Conservation (phyloP, 2,113 vertebrate genomes). For the Tyto alba region DNA sequence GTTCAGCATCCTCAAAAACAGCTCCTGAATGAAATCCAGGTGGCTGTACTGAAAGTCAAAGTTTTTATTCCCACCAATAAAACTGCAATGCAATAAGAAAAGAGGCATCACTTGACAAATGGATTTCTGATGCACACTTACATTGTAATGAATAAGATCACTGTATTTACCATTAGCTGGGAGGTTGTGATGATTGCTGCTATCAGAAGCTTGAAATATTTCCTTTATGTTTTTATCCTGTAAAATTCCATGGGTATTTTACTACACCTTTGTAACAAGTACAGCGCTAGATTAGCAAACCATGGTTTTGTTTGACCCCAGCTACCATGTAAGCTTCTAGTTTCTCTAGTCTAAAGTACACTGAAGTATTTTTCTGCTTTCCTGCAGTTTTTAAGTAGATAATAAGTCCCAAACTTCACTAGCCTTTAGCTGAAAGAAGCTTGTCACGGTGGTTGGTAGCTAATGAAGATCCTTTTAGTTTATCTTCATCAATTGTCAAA, state of each 20-base stretch:
- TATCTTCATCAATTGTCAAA: slow-evolving; percentile 99
- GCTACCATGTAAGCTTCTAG: slow-evolving; percentile 59
- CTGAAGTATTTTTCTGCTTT: slow-evolving; percentile 79
- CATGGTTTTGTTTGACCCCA: slow-evolving; percentile 40
- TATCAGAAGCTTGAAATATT: slow-evolving; percentile 38
- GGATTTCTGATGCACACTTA: not conserved
- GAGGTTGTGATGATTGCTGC: not conserved
- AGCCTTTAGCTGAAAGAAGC: slow-evolving; percentile 80
- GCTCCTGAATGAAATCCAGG: not conserved
- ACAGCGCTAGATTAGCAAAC: slow-evolving; percentile 55
- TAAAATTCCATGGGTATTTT: slow-evolving; percentile 14
- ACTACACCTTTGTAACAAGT: slow-evolving; percentile 44
- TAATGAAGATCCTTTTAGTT: slow-evolving; percentile 95
- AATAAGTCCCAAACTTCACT: slow-evolving; percentile 83
- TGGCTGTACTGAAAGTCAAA: not conserved
- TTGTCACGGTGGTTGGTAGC: slow-evolving; percentile 87
- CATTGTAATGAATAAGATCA: not conserved
- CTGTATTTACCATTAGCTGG: not conserved
- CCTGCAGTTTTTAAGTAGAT: slow-evolving; percentile 81
- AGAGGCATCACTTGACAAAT: not conserved
- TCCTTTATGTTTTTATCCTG: slow-evolving; percentile 53
- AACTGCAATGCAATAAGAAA: not conserved
- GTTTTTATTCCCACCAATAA: not conserved
- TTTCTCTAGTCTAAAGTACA: slow-evolving; percentile 73
- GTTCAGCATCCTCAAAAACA: not conserved